A percentile compares a stretch with the other conserved stretches of the same genome.
Conservation (phyloP, 2,888 invertebrate genomes). For the Crepidodera aurea region DNA sequence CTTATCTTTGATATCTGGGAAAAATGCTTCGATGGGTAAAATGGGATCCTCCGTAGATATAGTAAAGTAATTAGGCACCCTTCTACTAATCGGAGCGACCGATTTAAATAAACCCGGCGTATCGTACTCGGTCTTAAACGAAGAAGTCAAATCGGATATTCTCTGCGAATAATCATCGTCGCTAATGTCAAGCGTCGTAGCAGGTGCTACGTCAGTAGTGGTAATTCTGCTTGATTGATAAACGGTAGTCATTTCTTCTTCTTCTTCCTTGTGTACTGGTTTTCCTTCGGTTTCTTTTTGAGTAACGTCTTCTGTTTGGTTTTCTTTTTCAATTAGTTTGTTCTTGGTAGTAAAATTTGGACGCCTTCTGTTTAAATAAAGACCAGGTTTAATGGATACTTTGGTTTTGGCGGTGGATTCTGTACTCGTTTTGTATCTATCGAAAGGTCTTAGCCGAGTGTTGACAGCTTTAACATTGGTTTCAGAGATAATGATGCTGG, state of each 20-base stretch:
- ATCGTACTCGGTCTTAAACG: slow-evolving; percentile 75
- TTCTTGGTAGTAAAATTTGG: slow-evolving; percentile 56
- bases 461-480: slow-evolving; percentile 51
- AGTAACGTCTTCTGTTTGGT: slow-evolving; percentile 38
- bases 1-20: slow-evolving; percentile 70
- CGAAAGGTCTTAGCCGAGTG: slow-evolving; percentile 56
- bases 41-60: slow-evolving; percentile 82
- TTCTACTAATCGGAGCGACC: slow-evolving; percentile 68
- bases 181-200: slow-evolving; percentile 22
- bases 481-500: slow-evolving; percentile 48
- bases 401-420: slow-evolving; percentile 48
- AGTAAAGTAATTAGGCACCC: slow-evolving; percentile 75
- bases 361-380: slow-evolving; percentile 22
- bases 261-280: slow-evolving; percentile 38
- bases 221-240: slow-evolving; percentile 54
- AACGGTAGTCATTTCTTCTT: slow-evolving; percentile 60
- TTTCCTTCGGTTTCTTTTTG: slow-evolving; percentile 35
- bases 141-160: slow-evolving; percentile 77
- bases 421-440: slow-evolving; percentile 52
- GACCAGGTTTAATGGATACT: slow-evolving; percentile 16
- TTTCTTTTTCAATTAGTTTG: slow-evolving; percentile 55
- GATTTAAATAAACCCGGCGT: slow-evolving; percentile 77
- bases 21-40: slow-evolving; percentile 82
- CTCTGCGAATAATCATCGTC: slow-evolving; percentile 66
- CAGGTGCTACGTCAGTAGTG: slow-evolving; percentile 52